Base-by-base conservation (phyloP, 2,888 invertebrate species). In the Gisinianus flammeolus region DNA sequence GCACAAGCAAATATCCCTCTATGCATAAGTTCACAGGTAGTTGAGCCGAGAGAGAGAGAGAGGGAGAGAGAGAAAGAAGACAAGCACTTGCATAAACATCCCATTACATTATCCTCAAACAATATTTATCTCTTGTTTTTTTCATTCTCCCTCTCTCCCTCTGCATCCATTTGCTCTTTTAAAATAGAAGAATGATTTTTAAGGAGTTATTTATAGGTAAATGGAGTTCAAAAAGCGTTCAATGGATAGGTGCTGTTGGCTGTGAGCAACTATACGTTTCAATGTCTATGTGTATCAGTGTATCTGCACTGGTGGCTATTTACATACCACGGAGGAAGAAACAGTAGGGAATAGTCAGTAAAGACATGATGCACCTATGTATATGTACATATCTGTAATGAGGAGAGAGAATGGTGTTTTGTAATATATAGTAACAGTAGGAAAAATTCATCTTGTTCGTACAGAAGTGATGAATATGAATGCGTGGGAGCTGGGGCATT, bases 401-500 rank as follows among this genome's bases (percentile, higher is more conserved):
- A 33, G 4, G 33, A 12, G 16, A 66, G 22, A 16, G 30, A n/a
- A 19, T 28, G 44, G 70, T 52, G 31, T 2, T 71, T 33, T 35
- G 6, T 56, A 44, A 28, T 62, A 62, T 62, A 26, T 26, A 22
- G 22, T 22, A 2, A 24, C 58, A 24, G 58, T 58, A 0, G 58
- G 72, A 72, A 31, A 30, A 58, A 58, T 26, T 73, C 35, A 73
- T 64, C 73, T 73, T 31, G 56, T 72, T 16, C 28, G 28, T 16
- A 62, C 1, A 62, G 22, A 44, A 66, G 52, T 74, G 73, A 66
- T 74, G 74, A 74, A 74, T 74, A 74, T 74, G 74, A 52, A 74
- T 74, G 74, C 52, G 74, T 74, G 66, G 66, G 74, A 66, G 74
- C 35, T 66, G 22, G 10, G 12, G 10, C 3, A 22, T 30, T 54